These are phyloP conservation scores for Electrona antarctica DNA, from an alignment of 2,113 vertebrate species.

Conservation along the genomic window DNA sequence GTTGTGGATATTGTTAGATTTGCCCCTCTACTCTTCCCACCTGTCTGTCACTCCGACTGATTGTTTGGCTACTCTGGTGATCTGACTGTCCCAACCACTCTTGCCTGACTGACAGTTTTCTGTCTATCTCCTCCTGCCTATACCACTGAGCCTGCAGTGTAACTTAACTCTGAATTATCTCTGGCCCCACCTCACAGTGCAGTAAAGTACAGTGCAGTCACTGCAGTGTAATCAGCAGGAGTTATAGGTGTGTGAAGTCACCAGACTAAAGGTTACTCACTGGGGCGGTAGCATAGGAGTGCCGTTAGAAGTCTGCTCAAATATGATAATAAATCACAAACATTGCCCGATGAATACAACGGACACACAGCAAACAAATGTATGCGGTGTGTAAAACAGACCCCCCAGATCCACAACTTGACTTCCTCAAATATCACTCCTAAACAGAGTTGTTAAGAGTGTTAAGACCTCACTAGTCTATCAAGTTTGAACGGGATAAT, in stretches of 20 bases:
- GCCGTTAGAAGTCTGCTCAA: too few relatives aligned
- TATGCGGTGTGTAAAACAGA: not conserved
- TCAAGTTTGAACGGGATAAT: too few relatives aligned
- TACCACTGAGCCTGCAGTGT: not conserved
- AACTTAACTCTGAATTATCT: not conserved
- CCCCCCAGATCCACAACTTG: too few relatives aligned
- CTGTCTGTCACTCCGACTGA: constrained; percentile 5
- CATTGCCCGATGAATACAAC: too few relatives aligned
- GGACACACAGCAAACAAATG: too few relatives aligned
- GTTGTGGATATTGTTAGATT: constrained; percentile 61
- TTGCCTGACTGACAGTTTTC: not conserved
- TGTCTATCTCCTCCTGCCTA: not conserved
- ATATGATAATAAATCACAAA: too few relatives aligned
- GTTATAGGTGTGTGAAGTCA: not conserved
- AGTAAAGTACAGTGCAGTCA: not conserved
- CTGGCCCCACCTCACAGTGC: not conserved
- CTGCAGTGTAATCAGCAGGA: not conserved
- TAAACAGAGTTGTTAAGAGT: too few relatives aligned
- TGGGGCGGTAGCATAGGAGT: not conserved
- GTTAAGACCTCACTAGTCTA: too few relatives aligned
- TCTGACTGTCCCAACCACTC: not conserved
- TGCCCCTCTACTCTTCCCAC: not conserved
- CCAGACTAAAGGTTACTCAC: not conserved
- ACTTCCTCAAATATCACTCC: too few relatives aligned
- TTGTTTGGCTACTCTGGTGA: not conserved